Conservation (phyloP, 2,113 vertebrate genomes). For the Asarcornis scutulata region DNA sequence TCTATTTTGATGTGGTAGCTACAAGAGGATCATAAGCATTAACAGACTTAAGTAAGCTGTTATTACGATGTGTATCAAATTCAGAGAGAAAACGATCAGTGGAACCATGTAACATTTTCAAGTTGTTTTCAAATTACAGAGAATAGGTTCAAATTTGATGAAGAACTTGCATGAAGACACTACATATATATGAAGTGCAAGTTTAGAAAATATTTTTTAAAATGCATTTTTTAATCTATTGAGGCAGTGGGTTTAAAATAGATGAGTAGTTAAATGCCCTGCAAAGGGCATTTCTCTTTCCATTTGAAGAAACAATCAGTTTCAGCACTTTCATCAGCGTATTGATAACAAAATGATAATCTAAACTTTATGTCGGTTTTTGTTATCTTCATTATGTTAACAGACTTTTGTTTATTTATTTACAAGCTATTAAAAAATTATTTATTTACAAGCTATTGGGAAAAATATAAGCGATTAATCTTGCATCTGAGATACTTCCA, state of each 20-base stretch:
- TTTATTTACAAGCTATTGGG: not conserved
- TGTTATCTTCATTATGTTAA: not conserved
- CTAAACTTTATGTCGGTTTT: not conserved
- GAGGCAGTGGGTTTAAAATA: not conserved
- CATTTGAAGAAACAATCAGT: rapidly evolving
- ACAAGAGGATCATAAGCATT: not conserved
- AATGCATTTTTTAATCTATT: too few species aligned
- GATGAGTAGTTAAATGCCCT: not conserved
- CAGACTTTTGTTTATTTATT: not conserved
- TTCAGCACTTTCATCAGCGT: not conserved
- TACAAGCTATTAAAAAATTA: not conserved
- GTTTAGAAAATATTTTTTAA: too few species aligned
- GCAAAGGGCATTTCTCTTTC: not conserved
- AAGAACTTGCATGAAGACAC: not conserved
- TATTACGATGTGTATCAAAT: not conserved
- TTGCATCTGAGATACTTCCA: not conserved
- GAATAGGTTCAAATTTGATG: not conserved
- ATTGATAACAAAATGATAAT: not conserved
- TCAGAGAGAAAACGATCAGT: not conserved
- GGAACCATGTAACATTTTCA: not conserved
- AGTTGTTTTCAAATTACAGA: not conserved
- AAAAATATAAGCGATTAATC: not conserved
- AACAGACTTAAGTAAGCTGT: not conserved
- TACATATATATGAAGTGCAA: not conserved
- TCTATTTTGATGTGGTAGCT: not conserved